A percentile compares a stretch with the other conserved stretches of the same genome.
phyloP scores from a whole-genome alignment of 2,888 invertebrate genomes.

The Dendrolimus houi region DNA sequence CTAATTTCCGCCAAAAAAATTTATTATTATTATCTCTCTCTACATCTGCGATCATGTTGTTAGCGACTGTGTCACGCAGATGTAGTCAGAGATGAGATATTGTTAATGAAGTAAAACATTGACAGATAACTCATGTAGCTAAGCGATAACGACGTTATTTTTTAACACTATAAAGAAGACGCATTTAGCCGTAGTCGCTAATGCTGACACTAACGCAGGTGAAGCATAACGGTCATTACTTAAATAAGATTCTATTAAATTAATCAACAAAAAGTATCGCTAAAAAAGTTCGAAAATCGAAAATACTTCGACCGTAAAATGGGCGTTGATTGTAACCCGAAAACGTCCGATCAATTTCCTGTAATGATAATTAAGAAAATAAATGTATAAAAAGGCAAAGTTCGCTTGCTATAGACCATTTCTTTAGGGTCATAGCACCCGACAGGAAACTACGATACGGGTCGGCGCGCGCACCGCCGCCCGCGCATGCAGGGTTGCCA shows the following conservation, averaged over 20 bases:
- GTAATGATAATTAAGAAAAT: conserved; percentile 52
- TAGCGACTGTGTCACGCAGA: too few species aligned
- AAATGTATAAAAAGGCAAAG: conserved; percentile 47
- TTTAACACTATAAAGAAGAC: too few species aligned
- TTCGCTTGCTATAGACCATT: conserved; percentile 55
- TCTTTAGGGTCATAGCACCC: conserved; percentile 75
- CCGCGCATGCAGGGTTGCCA: conserved; percentile 14
- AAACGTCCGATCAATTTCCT: conserved; percentile 65
- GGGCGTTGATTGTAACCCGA: conserved; percentile 37
- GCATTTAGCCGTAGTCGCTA: too few species aligned
- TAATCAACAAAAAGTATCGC: conserved; percentile 5
- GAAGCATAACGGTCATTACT: conserved; percentile 1
- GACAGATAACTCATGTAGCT: too few species aligned
- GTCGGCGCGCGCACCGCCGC: conserved; percentile 58
- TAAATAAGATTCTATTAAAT: not conserved
- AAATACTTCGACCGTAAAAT: conserved; percentile 55
- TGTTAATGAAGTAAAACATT: too few species aligned
- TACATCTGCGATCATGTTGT: too few species aligned
- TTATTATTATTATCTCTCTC: too few species aligned
- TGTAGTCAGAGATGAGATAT: too few species aligned
- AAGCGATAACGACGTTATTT: too few species aligned
- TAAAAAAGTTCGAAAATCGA: conserved; percentile 19
- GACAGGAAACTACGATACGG: conserved; percentile 67
- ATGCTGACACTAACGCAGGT: too few species aligned
- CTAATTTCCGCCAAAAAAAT: too few species aligned